A percentile compares a stretch with the other conserved stretches of the same genome.
These are phyloP conservation scores for Helicoverpa zea DNA, from an alignment of 1,140 invertebrate genomes.

Conservation along the genomic window DNA sequence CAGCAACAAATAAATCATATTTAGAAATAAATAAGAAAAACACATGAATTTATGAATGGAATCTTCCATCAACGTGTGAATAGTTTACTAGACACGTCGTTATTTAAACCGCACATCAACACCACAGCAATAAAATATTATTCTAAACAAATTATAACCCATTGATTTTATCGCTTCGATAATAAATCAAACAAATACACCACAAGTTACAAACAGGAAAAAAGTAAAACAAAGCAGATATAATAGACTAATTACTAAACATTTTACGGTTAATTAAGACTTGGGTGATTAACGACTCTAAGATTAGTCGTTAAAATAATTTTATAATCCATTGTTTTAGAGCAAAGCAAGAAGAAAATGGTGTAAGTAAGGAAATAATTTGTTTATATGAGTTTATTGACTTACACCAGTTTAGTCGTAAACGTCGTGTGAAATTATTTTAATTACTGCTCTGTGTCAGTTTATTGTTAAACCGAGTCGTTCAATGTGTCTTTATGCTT, in stretches of 20 bases:
- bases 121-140: neutral
- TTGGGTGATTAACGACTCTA: constrained; percentile 37
- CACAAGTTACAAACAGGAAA: constrained; percentile 16
- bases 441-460: neutral
- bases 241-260: constrained; percentile 37
- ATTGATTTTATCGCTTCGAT: neutral
- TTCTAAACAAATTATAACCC: neutral
- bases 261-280: constrained; percentile 41
- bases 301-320: constrained; percentile 42
- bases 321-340: constrained; percentile 33
- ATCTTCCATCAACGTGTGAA: neutral
- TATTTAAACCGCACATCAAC: neutral
- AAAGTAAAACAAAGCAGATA: constrained; percentile 15
- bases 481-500: neutral
- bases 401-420: neutral
- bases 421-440: constrained; percentile 24
- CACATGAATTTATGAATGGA: neutral
- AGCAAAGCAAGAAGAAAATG: constrained; percentile 20
- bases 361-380: constrained; percentile 6
- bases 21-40: neutral
- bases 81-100: neutral
- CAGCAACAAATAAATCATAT: neutral
- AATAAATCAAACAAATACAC: constrained; percentile 13
- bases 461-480: neutral
- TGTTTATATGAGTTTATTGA: constrained; percentile 7